Conservation (phyloP, 2,113 vertebrate species). For the Tinamus guttatus region DNA sequence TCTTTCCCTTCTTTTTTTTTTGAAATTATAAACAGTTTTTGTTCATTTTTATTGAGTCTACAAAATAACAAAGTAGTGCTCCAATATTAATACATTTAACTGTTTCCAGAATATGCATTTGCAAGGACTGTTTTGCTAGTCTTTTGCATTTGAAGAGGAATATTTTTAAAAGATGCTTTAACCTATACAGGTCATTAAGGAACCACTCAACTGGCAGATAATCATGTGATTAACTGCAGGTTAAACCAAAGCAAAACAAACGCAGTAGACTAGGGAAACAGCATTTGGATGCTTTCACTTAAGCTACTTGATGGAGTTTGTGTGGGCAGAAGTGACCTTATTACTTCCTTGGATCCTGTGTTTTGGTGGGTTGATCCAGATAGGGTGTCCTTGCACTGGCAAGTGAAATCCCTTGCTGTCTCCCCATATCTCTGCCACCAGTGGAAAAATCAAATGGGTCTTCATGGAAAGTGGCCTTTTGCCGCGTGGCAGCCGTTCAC, state of each 20-base stretch:
- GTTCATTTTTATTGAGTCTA: slow-evolving; percentile 29
- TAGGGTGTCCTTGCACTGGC: neutral
- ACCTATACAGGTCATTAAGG: neutral
- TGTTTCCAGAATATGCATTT: neutral
- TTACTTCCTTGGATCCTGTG: neutral
- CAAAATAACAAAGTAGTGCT: neutral
- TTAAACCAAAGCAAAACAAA: neutral
- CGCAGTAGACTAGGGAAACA: neutral
- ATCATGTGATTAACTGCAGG: neutral
- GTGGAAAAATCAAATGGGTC: neutral
- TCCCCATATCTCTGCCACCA: fast-evolving
- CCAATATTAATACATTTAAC: neutral
- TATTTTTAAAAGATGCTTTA: neutral
- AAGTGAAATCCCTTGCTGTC: neutral
- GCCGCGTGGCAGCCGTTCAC: neutral
- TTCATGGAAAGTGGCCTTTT: neutral
- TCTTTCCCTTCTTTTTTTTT: neutral
- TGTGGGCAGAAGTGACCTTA: neutral
- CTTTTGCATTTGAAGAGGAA: neutral
- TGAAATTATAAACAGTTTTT: slow-evolving; percentile 18
- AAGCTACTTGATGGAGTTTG: neutral
- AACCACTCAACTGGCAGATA: neutral
- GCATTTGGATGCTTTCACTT: neutral
- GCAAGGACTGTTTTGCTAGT: neutral
- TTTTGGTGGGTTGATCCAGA: neutral